Base-by-base conservation (phyloP, 1,140 invertebrate species). In the Limonius californicus region DNA sequence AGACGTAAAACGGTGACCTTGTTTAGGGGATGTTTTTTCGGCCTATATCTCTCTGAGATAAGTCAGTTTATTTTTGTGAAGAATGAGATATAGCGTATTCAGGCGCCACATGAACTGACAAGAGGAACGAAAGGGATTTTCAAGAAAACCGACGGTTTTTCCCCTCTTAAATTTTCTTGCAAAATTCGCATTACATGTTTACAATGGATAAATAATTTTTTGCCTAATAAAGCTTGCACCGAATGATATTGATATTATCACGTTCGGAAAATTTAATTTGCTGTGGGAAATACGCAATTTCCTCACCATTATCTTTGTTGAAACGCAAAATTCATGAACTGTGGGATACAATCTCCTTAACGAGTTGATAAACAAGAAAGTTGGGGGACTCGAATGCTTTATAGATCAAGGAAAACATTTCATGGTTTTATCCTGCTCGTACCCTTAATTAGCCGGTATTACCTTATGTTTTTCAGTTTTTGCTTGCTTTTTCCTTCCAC, bases 61-160 rank as follows among this genome's bases (percentile, higher is more conserved):
- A 70, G 68, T 70, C 66, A 66, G 69, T 68, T 69, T 72, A 72
- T 69, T 72, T 72, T 72, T 66, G 65, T 61, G 53, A 56, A 27
- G 65, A 69, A 72, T 68, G 70, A 70, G 67, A 66, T 70, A 70
- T 71, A 54, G 66, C 59, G 54, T 27, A 60, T 63, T 54, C 60
- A 67, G 70, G 70, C 70, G 70, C 70, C 70, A 72, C 68, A 68
- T 67, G 65, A 70, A 65, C 66, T 70, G 62, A 27, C 12, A 50
- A 15, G 43, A 47, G 20, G 57, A n/a, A 27, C 14, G 43, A 21
- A 30, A 47, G 19, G 57, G 43, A 19, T 50, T 18, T 50, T 16
- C 14, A 50, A 39, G 35, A 39, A 39, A 39, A 12, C 2, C n/a
- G n/a, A 39, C n/a, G 35, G 11, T 39, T 39, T 39, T 39, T 39